Conservation (phyloP, 2,888 invertebrate genomes). For the Spodoptera littoralis region DNA sequence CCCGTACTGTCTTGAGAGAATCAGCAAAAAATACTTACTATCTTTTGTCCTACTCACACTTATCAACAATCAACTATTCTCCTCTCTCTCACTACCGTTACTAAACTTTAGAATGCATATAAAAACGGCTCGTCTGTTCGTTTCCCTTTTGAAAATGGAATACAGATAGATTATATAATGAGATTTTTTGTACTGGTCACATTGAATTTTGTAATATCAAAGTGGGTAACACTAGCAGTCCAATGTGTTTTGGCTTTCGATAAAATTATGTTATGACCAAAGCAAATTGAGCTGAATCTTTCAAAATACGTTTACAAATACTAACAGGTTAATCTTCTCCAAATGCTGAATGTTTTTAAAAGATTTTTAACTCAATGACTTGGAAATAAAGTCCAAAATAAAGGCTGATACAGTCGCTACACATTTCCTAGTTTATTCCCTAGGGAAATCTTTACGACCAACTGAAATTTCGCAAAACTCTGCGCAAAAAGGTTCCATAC, state of each 20-base stretch:
- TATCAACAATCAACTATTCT: slow-evolving; percentile 41
- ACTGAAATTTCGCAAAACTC: no score
- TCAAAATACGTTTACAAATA: not conserved
- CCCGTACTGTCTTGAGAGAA: slow-evolving; percentile 56
- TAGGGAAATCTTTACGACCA: no score
- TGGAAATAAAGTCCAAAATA: no score
- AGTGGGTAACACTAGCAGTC: slow-evolving; percentile 22
- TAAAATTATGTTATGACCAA: not conserved
- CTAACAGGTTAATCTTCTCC: no score
- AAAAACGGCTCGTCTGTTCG: slow-evolving; percentile 69
- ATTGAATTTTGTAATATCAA: slow-evolving; percentile 37
- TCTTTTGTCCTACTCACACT: slow-evolving; percentile 58
- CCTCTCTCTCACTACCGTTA: slow-evolving; percentile 69
- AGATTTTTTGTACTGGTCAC: slow-evolving; percentile 56
- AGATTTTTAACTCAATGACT: no score
- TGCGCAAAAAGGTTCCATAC: not conserved
- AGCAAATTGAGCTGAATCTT: not conserved
- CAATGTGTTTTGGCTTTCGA: slow-evolving; percentile 10
- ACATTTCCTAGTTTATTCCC: no score
- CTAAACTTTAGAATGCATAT: slow-evolving; percentile 76
- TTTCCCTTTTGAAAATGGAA: slow-evolving; percentile 72
- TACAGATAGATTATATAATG: slow-evolving; percentile 62
- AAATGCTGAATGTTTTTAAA: no score
- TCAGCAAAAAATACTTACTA: slow-evolving; percentile 65
- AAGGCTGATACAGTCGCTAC: no score